Evolutionary conservation across 2,113 vertebrate genomes (phyloP), one percentile per base, ranked within the genome.

Genomic region (Phoxinus phoxinus): DNA sequence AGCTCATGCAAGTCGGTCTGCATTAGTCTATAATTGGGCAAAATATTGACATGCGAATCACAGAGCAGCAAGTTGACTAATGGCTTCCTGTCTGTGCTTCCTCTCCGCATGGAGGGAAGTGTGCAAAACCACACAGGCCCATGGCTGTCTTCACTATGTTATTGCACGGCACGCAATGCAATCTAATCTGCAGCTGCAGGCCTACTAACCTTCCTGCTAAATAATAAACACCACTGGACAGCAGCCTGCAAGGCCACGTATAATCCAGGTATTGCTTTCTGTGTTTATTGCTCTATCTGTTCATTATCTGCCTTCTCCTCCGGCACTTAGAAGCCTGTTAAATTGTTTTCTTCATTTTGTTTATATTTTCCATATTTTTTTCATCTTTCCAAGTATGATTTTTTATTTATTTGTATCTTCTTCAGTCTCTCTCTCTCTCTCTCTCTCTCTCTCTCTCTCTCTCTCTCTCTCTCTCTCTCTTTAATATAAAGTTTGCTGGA

Each of bases 121-220:
- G 75, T 58, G 27, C 71, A 67, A 46, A 37, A 56, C 75, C 72
- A 15, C 63, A 7, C 32, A 32, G 67, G 93, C 92, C 91, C 91
- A 63, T 90, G 92, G 93, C 93, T 92, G 90, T 92, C 90, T 91
- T 89, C 89, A 93, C 90, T 90, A 86, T 80, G 90, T 94, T 94
- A 94, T 95, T 95, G 88, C 88, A 85, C 87, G 88, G 87, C 89
- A 27, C 84, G 91, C 90, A 90, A 93, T 72, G 91, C 91, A 94
- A 94, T 95, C 94, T 95, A 94, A 94, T 95, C 93, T 94, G 79
- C 90, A 85, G 92, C 94, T 94, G 89, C 94, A 93, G 94, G 93
- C 94, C 90, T 91, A 89, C 87, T 87, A 93, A 93, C 91, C 88
- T 89, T 89, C 90, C 93, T 93, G 88, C 92, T 94, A 95, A 95